These are phyloP conservation scores for Candoia aspera DNA, from an alignment of 2,113 vertebrate genomes.

Conservation along the genomic window DNA sequence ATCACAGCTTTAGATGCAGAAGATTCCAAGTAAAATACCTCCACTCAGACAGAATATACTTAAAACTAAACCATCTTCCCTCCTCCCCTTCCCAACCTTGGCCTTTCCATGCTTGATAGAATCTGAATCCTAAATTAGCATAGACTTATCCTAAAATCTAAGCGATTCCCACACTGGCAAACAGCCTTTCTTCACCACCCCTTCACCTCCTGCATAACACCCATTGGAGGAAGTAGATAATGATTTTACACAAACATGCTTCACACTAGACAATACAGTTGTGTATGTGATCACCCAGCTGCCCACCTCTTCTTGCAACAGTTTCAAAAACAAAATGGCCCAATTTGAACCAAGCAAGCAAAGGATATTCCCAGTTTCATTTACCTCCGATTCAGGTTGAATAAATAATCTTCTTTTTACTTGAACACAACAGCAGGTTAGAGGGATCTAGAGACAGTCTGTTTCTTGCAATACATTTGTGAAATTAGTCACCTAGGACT, in stretches of 20 bases:
- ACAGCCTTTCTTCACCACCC: not conserved
- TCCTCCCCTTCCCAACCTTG: not conserved
- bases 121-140: not conserved
- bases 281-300: not conserved
- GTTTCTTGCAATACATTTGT: not conserved
- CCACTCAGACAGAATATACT: not conserved
- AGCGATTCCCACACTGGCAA: not conserved
- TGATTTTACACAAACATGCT: not conserved
- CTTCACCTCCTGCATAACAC: no score
- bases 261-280: not conserved
- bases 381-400: constrained; percentile 5
- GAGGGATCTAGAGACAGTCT: not conserved
- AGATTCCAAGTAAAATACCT: not conserved
- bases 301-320: not conserved
- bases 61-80: not conserved
- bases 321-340: not conserved
- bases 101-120: not conserved
- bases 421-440: not conserved
- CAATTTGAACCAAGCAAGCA: not conserved
- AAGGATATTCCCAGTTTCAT: not conserved
- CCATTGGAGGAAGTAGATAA: not conserved
- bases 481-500: not conserved
- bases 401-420: not conserved
- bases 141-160: not conserved
- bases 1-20: not conserved